Evolutionary conservation across 1,140 invertebrate genomes (phyloP).

Genomic region (Uloborus diversus): DNA sequence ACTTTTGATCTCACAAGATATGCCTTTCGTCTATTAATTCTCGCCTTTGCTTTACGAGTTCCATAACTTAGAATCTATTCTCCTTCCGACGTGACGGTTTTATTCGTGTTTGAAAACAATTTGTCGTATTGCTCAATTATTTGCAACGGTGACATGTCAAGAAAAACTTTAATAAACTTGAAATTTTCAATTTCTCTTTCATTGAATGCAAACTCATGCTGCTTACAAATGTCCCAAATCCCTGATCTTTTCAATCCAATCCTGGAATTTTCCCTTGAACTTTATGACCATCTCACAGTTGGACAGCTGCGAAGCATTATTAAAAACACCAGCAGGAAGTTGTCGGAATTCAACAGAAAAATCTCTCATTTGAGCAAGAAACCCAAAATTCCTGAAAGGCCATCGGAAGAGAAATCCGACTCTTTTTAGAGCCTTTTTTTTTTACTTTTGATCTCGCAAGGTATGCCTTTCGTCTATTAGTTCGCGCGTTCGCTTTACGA

Average conservation of each 20-base stretch:
- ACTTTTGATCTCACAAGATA: conserved; percentile 3
- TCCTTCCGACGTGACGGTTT: conserved; percentile 37
- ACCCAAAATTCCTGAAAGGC: neutral
- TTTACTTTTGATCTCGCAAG: conserved; percentile 21
- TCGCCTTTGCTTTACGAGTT: conserved; percentile 47
- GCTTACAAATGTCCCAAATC: no score
- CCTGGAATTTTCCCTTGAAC: neutral
- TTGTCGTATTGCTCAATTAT: no score
- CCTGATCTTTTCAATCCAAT: no score
- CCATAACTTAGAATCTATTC: conserved; percentile 55
- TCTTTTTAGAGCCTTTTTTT: conserved; percentile 23
- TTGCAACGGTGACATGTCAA: no score
- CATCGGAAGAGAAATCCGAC: neutral
- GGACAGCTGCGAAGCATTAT: neutral
- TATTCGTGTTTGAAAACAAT: no score
- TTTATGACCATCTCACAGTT: neutral
- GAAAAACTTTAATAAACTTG: no score
- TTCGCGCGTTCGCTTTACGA: conserved; percentile 42
- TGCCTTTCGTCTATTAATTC: conserved; percentile 53
- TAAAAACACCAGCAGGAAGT: conserved; percentile 8
- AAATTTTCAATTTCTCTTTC: no score
- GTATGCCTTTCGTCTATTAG: conserved; percentile 52
- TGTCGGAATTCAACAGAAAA: neutral
- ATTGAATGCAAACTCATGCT: no score
- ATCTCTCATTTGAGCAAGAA: neutral